Evolutionary conservation across 2,113 vertebrate genomes (phyloP), one percentile per base, ranked within the genome.

Genomic region (Oceanites oceanicus): DNA sequence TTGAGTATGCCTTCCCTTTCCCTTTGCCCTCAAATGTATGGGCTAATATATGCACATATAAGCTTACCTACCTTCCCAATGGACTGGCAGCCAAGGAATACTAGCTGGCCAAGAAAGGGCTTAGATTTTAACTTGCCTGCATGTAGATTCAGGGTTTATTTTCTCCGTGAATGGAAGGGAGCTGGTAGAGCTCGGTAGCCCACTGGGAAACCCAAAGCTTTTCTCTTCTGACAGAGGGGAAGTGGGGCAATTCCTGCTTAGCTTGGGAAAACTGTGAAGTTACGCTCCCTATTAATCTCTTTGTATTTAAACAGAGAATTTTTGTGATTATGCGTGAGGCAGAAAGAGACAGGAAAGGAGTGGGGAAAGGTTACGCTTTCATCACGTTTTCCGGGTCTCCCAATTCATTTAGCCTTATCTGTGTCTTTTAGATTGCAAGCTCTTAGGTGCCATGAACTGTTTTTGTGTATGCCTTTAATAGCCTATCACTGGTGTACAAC

Each of bases 371-470:
- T 94, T 95, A 44, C 0, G 3, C 22, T 90, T 92, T 70, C 68
- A 58, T 76, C 50, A 56, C 2, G 0, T 90, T 86, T 90, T 88
- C 82, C 88, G 63, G 15, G 45, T 90, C 55, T 93, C 55, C n/a
- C 79, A 80, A 49, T 86, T 94, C 4, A 38, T 96, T 94, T 94
- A 74, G 50, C 25, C 63, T 96, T 96, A 96, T 95, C 93, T 93
- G 17, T 83, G 27, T 63, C 42, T 92, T 90, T 77, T 73, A 93
- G 82, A 83, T 83, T 79, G 55, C 63, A 94, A 83, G 63, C 63
- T 77, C 79, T 95, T 95, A 86, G 82, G 42, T 94, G 75, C 49
- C 42, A 11, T 50, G 67, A n/a, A 16, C n/a, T 75, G 38, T 19
- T 92, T 93, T 76, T 88, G 55, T 67, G 50, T 42, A 50, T 83